A percentile compares a stretch with the other conserved stretches of the same genome.
Conservation (phyloP, 2,113 vertebrate genomes). For the Picathartes gymnocephalus region DNA sequence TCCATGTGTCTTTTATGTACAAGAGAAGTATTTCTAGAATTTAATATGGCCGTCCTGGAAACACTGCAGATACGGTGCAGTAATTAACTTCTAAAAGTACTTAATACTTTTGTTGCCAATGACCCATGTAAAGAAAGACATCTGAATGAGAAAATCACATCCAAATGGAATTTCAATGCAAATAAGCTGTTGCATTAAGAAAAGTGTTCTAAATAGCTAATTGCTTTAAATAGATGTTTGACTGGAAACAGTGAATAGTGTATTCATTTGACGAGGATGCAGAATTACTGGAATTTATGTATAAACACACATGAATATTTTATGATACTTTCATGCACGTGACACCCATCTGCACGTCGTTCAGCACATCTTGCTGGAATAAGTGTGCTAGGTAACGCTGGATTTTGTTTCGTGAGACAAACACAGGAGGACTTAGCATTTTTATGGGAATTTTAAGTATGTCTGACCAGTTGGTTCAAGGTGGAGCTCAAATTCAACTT, state of each 20-base stretch:
- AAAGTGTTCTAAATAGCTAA: constrained; percentile 23
- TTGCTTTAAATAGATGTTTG: constrained; percentile 35
- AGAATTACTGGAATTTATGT: background rate
- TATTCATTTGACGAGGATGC: background rate
- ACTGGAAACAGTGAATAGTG: background rate
- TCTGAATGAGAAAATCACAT: background rate
- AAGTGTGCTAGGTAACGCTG: background rate
- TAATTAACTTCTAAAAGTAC: background rate
- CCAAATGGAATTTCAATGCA: background rate
- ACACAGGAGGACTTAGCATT: background rate
- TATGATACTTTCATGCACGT: background rate
- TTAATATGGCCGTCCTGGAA: background rate
- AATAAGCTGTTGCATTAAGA: constrained; percentile 10
- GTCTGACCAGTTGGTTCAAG: background rate
- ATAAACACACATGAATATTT: constrained; percentile 17
- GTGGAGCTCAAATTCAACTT: background rate
- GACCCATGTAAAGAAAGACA: background rate
- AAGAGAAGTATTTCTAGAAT: background rate
- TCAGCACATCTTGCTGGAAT: background rate
- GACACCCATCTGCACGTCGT: background rate
- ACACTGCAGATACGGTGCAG: background rate
- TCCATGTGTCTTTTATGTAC: background rate
- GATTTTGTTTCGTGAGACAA: background rate
- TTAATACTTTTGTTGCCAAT: background rate
- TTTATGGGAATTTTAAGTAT: background rate